These are phyloP conservation scores for Poecile atricapillus DNA, from an alignment of 2,113 vertebrate genomes.

Conservation along the genomic window DNA sequence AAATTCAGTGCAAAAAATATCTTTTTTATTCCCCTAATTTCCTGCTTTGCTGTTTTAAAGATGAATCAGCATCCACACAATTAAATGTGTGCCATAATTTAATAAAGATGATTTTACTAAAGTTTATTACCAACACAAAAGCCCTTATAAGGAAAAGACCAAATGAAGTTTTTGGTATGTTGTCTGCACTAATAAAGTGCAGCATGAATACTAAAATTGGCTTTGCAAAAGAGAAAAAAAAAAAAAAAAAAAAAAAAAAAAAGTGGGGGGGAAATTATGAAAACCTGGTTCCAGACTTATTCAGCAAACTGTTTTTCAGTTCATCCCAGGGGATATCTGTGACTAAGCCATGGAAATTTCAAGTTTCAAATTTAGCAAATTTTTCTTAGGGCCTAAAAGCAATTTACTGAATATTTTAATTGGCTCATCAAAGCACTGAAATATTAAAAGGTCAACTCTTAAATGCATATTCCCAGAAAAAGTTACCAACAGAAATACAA, in stretches of 20 bases:
- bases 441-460: not conserved
- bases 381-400: not conserved
- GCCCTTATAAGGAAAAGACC: not conserved
- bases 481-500: not conserved
- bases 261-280: not conserved
- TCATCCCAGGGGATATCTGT: not conserved
- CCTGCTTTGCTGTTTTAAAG: not conserved
- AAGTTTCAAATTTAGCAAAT: slow-evolving; percentile 5
- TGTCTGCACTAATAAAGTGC: not conserved
- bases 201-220: not conserved
- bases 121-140: not conserved
- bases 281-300: not conserved
- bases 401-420: not conserved
- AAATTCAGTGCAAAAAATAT: not conserved
- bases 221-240: not conserved
- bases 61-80: fast-evolving
- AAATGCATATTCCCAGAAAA: not conserved
- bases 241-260: no score
- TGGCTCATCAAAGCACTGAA: not conserved
- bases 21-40: not conserved
- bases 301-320: not conserved
- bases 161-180: not conserved
- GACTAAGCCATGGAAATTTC: not conserved
- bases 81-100: not conserved
- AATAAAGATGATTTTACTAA: not conserved